Conservation (phyloP, 2,113 vertebrate species). For the Sarotherodon lohbergeri region DNA sequence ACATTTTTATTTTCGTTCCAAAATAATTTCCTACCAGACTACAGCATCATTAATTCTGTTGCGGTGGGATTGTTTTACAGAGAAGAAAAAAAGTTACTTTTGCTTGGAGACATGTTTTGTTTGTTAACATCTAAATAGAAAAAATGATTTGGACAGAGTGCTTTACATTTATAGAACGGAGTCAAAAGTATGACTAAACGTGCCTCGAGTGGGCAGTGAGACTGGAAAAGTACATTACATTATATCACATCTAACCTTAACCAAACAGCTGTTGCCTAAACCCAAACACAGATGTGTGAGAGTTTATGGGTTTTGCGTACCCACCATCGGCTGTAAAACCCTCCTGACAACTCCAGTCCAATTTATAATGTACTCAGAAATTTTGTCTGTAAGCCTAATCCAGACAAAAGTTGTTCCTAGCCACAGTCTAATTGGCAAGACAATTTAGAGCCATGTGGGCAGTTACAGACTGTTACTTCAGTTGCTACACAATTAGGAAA, state of each 20-base stretch:
- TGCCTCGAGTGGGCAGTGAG: not conserved
- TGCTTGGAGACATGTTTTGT: not conserved
- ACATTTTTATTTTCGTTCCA: not conserved
- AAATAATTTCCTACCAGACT: not conserved
- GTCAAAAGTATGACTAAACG: not conserved
- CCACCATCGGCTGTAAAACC: not conserved
- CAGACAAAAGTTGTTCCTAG: not conserved
- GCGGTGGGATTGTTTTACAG: not conserved
- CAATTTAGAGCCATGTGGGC: not conserved
- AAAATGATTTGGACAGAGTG: not conserved
- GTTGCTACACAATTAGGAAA: not conserved
- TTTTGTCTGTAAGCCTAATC: not conserved
- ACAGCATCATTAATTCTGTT: not conserved
- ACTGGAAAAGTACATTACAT: not conserved
- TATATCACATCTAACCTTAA: not conserved
- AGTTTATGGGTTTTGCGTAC: rapidly evolving
- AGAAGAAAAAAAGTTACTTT: not conserved
- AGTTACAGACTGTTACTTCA: not conserved
- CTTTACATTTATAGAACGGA: not conserved
- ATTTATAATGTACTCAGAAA: not conserved
- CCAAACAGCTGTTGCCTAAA: not conserved
- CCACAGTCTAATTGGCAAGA: not conserved
- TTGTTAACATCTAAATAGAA: not conserved
- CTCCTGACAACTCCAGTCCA: not conserved
- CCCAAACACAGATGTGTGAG: not conserved